A percentile compares a stretch with the other conserved stretches of the same genome.
Conservation (phyloP, 1,140 invertebrate species). For the Paracyclopina nana region DNA sequence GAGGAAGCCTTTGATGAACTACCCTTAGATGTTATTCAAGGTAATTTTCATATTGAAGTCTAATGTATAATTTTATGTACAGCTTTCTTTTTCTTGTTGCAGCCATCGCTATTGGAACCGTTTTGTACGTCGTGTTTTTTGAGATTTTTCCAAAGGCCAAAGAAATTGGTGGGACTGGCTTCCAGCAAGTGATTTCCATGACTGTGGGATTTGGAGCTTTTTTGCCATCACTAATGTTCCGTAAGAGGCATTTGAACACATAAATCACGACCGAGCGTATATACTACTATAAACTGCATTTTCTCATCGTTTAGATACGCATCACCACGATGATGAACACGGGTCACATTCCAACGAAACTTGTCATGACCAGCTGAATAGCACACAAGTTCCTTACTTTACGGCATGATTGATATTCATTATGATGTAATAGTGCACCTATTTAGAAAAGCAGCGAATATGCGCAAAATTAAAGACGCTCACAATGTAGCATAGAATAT, state of each 20-base stretch:
- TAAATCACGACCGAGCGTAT: background rate
- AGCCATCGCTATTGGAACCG: conserved; percentile 59
- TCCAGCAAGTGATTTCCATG: background rate
- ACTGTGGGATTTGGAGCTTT: background rate
- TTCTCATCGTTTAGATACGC: background rate
- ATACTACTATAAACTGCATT: background rate
- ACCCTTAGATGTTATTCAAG: background rate
- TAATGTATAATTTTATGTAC: background rate
- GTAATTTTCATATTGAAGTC: background rate
- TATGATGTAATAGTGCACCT: too few relatives aligned
- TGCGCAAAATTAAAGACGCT: too few relatives aligned
- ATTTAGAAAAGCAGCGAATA: too few relatives aligned
- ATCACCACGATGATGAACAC: background rate
- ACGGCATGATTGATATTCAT: too few relatives aligned
- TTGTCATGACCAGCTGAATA: too few relatives aligned
- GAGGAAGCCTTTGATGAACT: background rate
- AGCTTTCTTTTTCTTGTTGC: conserved; percentile 34
- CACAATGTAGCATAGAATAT: too few relatives aligned
- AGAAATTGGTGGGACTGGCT: conserved; percentile 1
- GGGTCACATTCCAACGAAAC: background rate
- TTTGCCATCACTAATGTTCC: background rate
- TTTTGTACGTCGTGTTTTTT: conserved; percentile 74
- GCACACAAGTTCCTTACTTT: too few relatives aligned
- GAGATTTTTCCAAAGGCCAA: conserved; percentile 41
- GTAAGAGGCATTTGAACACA: background rate